Conservation (phyloP, 2,888 invertebrate genomes). For the Antheraea assamensis region DNA sequence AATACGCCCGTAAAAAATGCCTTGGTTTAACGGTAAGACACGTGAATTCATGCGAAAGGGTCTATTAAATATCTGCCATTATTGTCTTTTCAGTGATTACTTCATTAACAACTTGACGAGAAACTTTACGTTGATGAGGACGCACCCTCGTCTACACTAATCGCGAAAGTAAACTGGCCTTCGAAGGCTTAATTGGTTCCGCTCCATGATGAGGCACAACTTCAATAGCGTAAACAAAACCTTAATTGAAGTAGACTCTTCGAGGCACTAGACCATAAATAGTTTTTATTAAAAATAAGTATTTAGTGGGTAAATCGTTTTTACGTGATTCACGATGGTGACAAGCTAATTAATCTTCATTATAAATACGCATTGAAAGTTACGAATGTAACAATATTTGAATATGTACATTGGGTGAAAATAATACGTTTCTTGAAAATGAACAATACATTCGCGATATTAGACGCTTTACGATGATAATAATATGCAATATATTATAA, state of each 20-base stretch:
- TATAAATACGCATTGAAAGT: neutral
- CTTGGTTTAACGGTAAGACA: neutral
- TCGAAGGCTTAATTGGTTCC: slow-evolving; percentile 64
- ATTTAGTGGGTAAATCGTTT: neutral
- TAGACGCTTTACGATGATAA: neutral
- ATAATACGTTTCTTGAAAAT: neutral
- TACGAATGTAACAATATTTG: neutral
- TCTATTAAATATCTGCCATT: slow-evolving; percentile 9
- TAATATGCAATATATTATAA: neutral
- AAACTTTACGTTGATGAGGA: slow-evolving; percentile 41
- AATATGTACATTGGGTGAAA: neutral
- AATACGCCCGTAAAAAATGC: neutral
- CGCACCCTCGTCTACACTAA: slow-evolving; percentile 64
- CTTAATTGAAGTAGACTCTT: slow-evolving; percentile 45
- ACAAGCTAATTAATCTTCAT: neutral
- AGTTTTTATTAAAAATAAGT: slow-evolving; percentile 2
- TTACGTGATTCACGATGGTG: neutral
- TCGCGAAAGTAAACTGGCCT: slow-evolving; percentile 72
- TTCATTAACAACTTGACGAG: slow-evolving; percentile 30
- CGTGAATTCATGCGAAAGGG: neutral
- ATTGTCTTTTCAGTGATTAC: slow-evolving; percentile 30
- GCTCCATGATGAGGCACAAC: slow-evolving; percentile 48
- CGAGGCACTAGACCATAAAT: slow-evolving; percentile 28
- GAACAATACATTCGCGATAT: neutral
- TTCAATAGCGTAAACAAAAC: slow-evolving; percentile 50